phyloP scores from a whole-genome alignment of 2,888 invertebrate genomes.

The Tipula lateralis region DNA sequence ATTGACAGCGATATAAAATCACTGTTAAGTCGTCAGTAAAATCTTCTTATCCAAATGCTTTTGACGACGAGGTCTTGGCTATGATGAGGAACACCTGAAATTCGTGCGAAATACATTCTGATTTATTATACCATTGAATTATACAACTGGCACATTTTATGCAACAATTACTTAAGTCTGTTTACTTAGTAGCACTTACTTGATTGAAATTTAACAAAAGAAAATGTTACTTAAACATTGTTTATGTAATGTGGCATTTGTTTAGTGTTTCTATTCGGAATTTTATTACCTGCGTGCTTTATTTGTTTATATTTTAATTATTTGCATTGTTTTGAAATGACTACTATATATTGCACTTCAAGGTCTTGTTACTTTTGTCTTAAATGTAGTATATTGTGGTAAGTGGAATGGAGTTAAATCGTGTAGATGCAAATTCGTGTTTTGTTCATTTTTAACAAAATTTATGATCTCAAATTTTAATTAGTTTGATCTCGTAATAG shows the following conservation, averaged over 20 bases:
- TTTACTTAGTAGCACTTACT: background rate
- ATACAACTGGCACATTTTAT: background rate
- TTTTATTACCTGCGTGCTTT: background rate
- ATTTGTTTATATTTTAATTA: constrained; percentile 2
- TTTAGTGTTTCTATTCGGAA: background rate
- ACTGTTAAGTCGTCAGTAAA: too few species aligned
- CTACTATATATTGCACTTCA: background rate
- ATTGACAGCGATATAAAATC: too few species aligned
- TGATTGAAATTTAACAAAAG: background rate
- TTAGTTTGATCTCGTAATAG: background rate
- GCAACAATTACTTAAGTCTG: background rate
- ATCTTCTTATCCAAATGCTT: too few species aligned
- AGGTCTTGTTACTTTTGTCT: background rate
- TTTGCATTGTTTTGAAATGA: background rate
- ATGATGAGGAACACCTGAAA: too few species aligned
- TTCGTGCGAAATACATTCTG: too few species aligned
- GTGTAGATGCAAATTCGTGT: background rate
- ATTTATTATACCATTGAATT: background rate
- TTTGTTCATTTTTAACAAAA: background rate
- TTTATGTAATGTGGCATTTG: background rate
- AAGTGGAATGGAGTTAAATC: background rate
- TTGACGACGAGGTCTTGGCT: too few species aligned
- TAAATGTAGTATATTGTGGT: background rate
- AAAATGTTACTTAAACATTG: background rate
- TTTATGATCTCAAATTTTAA: background rate